Evolutionary conservation across 2,888 invertebrate genomes (phyloP), one percentile per base, ranked within the genome.

Genomic region (Chalcosyrphus nemorum): DNA sequence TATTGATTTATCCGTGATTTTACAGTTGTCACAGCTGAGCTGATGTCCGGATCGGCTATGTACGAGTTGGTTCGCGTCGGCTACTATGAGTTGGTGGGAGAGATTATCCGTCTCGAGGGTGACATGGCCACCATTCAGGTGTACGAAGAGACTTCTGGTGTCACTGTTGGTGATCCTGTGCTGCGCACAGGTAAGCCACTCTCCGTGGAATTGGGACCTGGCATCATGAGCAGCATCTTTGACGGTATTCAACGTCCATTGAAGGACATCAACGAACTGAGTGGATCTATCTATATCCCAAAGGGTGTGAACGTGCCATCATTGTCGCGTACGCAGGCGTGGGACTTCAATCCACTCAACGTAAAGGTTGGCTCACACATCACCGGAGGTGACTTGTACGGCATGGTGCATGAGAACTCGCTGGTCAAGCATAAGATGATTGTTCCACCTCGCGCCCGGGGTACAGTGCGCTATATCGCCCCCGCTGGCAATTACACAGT

Each of bases 61-160:
- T 99, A 99, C 95, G 99, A 99, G 93, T 92, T 99, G 93, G 99
- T 99, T 82, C 95, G 99, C 87, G 99, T 99, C 29, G 99, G 99
- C 0, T 98, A 99, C 92, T 94, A 95, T 87, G 98, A 99, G 92
- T 93, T 99, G 89, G 99, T 99, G 6, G 99, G 99, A 81, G 99
- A 99, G 93, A 99, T 99, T 92, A 99, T 99, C 92, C 96, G 99
- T 92, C 94, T 99, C 81, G 99, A 99, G 92, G 99, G 99, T 68
- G 99, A 99, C 92, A 97, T 98, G 96, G 99, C 99, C 78, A 99
- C 99, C 86, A 99, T 99, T 91, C 99, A 99, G 94, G 99, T 97
- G 86, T 97, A 97, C 91, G 97, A 97, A 90, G 97, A 97, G 91
- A 97, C 96, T 87, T 99, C 99, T 35, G 99, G 99, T 88, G 98